Base-by-base conservation (phyloP, 2,888 invertebrate species). In the Phorcus lineatus region DNA sequence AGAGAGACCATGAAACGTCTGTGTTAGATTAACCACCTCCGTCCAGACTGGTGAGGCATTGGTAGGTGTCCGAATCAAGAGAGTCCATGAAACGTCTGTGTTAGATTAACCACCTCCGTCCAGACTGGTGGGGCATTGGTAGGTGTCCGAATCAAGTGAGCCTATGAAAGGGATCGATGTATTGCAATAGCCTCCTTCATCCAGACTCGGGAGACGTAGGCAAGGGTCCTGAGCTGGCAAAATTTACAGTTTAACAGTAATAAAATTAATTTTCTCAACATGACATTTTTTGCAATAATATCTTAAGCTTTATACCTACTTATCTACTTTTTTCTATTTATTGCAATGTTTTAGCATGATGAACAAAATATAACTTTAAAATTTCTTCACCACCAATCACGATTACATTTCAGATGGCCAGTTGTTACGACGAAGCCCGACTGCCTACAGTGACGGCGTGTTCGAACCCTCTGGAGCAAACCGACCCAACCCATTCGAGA, bases 401-500 rank as follows among this genome's bases (percentile, higher is more conserved):
- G 9, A 47, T 13, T 9, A 6, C 6, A 1, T 47, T 82, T 2
- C 85, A 95, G 95, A 95, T 87, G 94, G 94, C 0, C 94, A 94
- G n/a, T 90, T 95, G 55, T 90, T 95, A 47, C 92, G 95, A 74
- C 92, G 94, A 80, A 93, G 94, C 84, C 94, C 94, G 2, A 94
- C 94, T 11, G 94, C 94, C 53, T 95, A 95, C 88, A 91, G 93
- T 83, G 95, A 95, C 90, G 95, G 95, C 9, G 94, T 94, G 16
- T 95, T 95, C 85, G 87, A 93, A 85, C 95, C 95, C 2, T 92
- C 94, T 1, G 94, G 94, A 17, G 85, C 83, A 7, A 88, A 93
- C 55, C 89, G 94, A 80, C 94, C 95, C 17, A 94, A 95, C 88
- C 95, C 95, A 2, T 91, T 95, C 74, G 87, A 86, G 0, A 91